These are phyloP conservation scores for Brenthis daphne DNA, from an alignment of 2,888 invertebrate genomes.

Conservation along the genomic window DNA sequence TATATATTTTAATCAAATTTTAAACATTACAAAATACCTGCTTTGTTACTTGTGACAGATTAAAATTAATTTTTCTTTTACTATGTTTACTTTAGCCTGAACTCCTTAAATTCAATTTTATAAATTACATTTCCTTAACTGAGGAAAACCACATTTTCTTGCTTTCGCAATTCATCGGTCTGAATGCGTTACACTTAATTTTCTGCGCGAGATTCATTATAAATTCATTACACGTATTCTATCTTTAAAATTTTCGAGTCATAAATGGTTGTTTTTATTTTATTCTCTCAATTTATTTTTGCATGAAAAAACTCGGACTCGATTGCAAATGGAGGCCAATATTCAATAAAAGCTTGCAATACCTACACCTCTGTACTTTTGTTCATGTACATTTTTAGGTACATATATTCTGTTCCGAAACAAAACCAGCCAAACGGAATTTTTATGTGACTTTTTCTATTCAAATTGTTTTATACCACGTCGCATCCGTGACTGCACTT, in stretches of 20 bases:
- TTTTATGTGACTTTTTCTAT: no score
- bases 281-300: neutral
- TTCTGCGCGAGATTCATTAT: conserved; percentile 18
- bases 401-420: no score
- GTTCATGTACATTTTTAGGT: no score
- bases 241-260: neutral
- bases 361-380: no score
- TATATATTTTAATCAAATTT: no score
- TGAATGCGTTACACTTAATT: conserved; percentile 16
- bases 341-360: neutral
- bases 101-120: neutral
- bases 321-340: neutral
- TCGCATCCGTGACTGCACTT: no score
- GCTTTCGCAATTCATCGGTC: conserved; percentile 13
- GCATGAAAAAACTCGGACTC: neutral
- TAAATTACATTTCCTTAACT: conserved; percentile 15
- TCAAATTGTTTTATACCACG: no score
- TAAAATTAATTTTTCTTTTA: no score
- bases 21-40: no score
- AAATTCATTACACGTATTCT: conserved; percentile 13
- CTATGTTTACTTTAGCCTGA: neutral
- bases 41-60: no score
- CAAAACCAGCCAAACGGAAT: no score
- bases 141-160: conserved; percentile 8
- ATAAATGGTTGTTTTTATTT: neutral